Conservation (phyloP, 2,888 invertebrate species). For the Mamestra brassicae region DNA sequence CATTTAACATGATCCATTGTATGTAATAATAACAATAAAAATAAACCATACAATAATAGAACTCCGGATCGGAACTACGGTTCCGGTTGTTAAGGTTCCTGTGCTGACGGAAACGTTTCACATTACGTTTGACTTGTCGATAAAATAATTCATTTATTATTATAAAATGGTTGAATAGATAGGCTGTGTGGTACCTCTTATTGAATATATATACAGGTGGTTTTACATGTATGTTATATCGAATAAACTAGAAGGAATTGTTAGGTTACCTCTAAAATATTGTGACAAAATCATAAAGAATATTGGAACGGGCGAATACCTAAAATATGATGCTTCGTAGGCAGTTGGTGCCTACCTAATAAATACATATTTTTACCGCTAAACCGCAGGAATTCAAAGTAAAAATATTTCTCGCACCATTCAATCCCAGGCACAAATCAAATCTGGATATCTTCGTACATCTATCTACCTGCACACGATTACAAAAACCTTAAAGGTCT, state of each 20-base stretch:
- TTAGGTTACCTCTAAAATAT: no score
- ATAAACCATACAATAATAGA: constrained; percentile 37
- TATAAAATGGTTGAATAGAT: constrained; percentile 35
- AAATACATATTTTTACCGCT: neutral
- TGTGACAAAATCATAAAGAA: no score
- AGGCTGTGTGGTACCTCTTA: neutral
- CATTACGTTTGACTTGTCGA: constrained; percentile 13
- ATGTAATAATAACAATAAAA: constrained; percentile 39
- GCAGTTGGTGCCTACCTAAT: neutral
- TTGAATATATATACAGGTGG: neutral
- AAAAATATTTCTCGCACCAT: neutral
- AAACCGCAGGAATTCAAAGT: neutral
- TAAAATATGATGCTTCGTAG: neutral
- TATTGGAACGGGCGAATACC: neutral
- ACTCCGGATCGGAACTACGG: constrained; percentile 57
- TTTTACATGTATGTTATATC: no score
- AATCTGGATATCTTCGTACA: no score
- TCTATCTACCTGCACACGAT: no score
- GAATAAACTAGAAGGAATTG: no score
- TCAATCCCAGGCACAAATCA: no score
- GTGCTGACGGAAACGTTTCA: constrained; percentile 56
- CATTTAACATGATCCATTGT: constrained; percentile 36
- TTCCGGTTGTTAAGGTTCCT: constrained; percentile 58
- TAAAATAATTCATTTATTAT: constrained; percentile 38
- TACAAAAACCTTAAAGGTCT: neutral